Evolutionary conservation across 53 echinoderm and acorn worm species (phyloP).

Genomic region (Luidia sarsii): DNA sequence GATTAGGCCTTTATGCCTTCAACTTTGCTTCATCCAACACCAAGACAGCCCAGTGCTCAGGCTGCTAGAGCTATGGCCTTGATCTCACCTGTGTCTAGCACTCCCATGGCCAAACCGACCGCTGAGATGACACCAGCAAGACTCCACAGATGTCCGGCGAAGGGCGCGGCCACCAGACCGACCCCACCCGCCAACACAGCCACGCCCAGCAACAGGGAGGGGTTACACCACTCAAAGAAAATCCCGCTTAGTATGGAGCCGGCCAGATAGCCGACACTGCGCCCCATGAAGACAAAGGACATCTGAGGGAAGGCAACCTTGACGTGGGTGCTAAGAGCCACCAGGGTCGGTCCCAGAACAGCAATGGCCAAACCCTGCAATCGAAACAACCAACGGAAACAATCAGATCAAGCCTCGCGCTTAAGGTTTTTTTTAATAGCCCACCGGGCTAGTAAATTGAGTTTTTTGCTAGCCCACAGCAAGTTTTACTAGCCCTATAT

Average conservation of each 20-base stretch:
- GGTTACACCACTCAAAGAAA: conserved; percentile 69
- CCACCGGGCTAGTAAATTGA: too few relatives aligned
- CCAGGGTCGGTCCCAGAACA: conserved; percentile 85
- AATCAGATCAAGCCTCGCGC: too few relatives aligned
- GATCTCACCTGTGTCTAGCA: conserved; percentile 78
- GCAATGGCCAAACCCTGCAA: conserved; percentile 79
- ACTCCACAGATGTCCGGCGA: conserved; percentile 28
- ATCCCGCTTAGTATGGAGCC: conserved; percentile 76
- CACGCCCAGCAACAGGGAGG: conserved; percentile 60
- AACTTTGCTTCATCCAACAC: too few relatives aligned
- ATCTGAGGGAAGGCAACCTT: conserved; percentile 45
- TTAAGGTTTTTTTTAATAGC: too few relatives aligned
- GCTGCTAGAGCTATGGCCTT: too few relatives aligned
- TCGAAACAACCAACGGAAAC: background rate
- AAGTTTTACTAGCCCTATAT: too few relatives aligned
- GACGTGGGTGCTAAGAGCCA: conserved; percentile 56
- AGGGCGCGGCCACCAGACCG: conserved; percentile 58
- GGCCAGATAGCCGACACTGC: conserved; percentile 75
- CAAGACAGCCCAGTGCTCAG: too few relatives aligned
- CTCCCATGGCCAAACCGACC: conserved; percentile 89
- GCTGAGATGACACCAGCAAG: conserved; percentile 40
- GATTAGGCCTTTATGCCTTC: too few relatives aligned
- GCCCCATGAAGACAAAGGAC: conserved; percentile 75
- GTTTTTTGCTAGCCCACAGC: too few relatives aligned
- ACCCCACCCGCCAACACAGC: conserved; percentile 52